Conservation (phyloP, 1,140 invertebrate species). For the Eriosoma lanigerum region DNA sequence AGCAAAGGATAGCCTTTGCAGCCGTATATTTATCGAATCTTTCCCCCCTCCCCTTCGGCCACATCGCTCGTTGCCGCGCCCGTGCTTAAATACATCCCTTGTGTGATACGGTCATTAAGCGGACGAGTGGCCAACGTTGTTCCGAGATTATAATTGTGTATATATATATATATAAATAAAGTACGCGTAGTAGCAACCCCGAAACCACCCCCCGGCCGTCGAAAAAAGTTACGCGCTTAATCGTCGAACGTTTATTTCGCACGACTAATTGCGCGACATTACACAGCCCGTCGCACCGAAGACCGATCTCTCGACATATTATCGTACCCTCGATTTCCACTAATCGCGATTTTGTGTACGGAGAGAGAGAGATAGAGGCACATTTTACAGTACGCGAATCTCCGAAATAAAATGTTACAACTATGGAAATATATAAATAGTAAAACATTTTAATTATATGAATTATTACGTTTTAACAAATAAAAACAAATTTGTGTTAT, state of each 20-base stretch:
- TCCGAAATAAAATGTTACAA: no score
- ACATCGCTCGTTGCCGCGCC: background rate
- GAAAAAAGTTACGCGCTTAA: constrained; percentile 28
- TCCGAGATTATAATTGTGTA: constrained; percentile 6
- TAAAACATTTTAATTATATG: no score
- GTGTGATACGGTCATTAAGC: constrained; percentile 39
- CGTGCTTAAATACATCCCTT: constrained; percentile 32
- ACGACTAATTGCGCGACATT: constrained; percentile 18
- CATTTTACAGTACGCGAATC: no score
- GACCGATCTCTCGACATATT: no score
- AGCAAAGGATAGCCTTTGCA: background rate
- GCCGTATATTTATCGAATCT: constrained; percentile 34
- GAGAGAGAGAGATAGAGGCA: no score
- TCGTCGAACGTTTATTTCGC: constrained; percentile 27
- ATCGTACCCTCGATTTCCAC: no score
- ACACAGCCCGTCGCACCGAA: background rate
- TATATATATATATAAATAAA: no score
- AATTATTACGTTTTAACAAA: no score
- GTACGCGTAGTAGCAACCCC: no score
- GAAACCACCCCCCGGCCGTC: background rate
- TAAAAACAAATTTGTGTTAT: no score
- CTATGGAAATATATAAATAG: no score
- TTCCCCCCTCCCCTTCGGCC: background rate
- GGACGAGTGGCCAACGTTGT: background rate
- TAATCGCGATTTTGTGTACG: no score